A percentile compares a stretch with the other conserved stretches of the same genome.
phyloP scores from a whole-genome alignment of 64 coral and sea anemone species.

The Montipora cactus region DNA sequence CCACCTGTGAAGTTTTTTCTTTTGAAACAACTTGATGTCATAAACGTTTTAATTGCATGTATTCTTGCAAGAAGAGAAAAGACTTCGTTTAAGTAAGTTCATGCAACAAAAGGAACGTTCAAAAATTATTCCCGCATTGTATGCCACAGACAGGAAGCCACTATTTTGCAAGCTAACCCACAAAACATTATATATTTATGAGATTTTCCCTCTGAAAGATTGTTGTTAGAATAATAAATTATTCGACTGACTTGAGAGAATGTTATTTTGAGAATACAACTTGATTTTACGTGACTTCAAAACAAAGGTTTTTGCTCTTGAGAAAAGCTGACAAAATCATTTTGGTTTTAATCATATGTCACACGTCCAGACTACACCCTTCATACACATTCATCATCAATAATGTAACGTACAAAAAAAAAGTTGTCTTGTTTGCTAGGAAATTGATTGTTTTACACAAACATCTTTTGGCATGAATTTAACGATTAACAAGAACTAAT shows the following conservation, averaged over 20 bases:
- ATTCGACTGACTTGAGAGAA: background rate
- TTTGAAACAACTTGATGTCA: too few species aligned
- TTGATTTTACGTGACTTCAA: background rate
- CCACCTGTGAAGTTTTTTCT: too few species aligned
- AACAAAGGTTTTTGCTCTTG: background rate
- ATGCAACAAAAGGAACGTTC: background rate
- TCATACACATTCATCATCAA: background rate
- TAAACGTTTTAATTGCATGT: too few species aligned
- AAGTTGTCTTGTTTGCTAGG: background rate
- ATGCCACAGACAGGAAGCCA: background rate
- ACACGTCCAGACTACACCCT: background rate
- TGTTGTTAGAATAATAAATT: background rate
- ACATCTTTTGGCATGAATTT: background rate
- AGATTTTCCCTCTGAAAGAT: background rate
- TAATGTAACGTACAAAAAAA: background rate
- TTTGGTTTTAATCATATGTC: background rate
- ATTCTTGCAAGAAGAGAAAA: too few species aligned
- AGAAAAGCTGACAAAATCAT: background rate
- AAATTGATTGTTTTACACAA: background rate
- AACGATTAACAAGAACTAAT: background rate
- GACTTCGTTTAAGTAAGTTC: too few species aligned
- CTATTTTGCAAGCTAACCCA: conserved; percentile 21
- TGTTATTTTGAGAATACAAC: background rate
- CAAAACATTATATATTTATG: conserved; percentile 25
- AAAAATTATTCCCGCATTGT: background rate